phyloP scores from a whole-genome alignment of 2,888 invertebrate species.

The Pharmacophagus antenor region DNA sequence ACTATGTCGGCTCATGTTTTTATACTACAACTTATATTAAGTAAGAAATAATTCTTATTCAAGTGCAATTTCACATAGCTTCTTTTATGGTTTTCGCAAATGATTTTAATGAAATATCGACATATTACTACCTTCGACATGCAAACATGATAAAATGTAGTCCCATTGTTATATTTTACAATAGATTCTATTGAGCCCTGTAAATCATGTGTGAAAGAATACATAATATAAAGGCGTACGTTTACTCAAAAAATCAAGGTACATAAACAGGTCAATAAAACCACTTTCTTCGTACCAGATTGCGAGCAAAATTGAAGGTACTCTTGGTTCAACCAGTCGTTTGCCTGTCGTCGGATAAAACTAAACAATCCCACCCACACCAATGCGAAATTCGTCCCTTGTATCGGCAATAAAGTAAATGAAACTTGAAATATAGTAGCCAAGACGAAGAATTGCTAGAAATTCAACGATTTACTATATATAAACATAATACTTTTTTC shows the following conservation, averaged over 20 bases:
- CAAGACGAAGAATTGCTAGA: slow-evolving; percentile 1
- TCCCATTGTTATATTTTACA: background rate
- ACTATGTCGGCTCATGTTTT: background rate
- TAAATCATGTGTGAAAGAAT: slow-evolving; percentile 1
- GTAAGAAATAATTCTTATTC: background rate
- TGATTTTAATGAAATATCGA: background rate
- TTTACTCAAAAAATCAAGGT: slow-evolving; percentile 4
- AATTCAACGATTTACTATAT: background rate
- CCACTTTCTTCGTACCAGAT: slow-evolving; percentile 20
- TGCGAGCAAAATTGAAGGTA: slow-evolving; percentile 15
- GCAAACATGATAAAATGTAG: slow-evolving; percentile 2
- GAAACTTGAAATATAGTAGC: slow-evolving; percentile 25
- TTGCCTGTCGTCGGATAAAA: slow-evolving; percentile 15
- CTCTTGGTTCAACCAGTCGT: slow-evolving; percentile 7
- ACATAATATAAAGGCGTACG: background rate
- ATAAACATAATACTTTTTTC: no score
- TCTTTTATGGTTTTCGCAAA: background rate
- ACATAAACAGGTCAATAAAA: slow-evolving; percentile 16
- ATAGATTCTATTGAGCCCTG: background rate
- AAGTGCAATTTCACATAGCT: background rate
- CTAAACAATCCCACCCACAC: slow-evolving; percentile 15
- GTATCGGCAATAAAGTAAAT: slow-evolving; percentile 25
- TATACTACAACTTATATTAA: background rate
- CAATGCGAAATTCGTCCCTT: slow-evolving; percentile 22
- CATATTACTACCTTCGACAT: background rate